Base-by-base conservation (phyloP, 1,140 invertebrate genomes). In the Wasmannia auropunctata region DNA sequence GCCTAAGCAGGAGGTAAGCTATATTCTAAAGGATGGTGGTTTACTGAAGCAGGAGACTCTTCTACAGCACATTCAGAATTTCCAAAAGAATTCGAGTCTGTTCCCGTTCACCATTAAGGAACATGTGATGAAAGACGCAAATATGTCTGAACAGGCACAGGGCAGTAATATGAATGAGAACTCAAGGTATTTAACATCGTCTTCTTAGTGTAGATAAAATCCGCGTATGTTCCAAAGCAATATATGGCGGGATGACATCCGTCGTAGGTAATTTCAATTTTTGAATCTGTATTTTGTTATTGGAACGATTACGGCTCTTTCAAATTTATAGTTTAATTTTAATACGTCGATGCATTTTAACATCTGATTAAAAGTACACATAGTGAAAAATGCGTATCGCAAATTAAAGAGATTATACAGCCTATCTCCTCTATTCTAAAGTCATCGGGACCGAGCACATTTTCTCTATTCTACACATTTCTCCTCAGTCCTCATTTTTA, bases 81-180 rank as follows among this genome's bases (percentile, higher is more conserved):
- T 95, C 49, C 94, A 94, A 16, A 95, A 95, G 46, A 94, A 95
- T 88, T 92, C 92, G 37, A 91, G 87, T 74, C 86, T 95, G 5
- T 92, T 94, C 19, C 94, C 93, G 0, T 94, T 95, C 43, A 93
- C 94, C 2, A 92, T 95, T 31, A 95, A 94, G 65, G 94, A 95
- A 58, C 94, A 95, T 62, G 91, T 92, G 1, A 85, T 94, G 51
- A 95, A 92, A 76, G 94, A 95, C n/a, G 87, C 88, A 1, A 86
- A 87, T 40, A 69, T 92, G 56, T 16, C 92, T 19, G 93, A 94
- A 31, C 94, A 95, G 10, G 67, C 62, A 37, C 94, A 95, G 37
- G 92, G 93, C 31, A 93, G 95, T 7, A 95, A 95, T 79, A 95
- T 95, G 93, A 95, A 93, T 51, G 95, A 95, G 86, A 95, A 95